Evolutionary conservation across 2,888 invertebrate species (phyloP).

Genomic region (Calameuta idolon): DNA sequence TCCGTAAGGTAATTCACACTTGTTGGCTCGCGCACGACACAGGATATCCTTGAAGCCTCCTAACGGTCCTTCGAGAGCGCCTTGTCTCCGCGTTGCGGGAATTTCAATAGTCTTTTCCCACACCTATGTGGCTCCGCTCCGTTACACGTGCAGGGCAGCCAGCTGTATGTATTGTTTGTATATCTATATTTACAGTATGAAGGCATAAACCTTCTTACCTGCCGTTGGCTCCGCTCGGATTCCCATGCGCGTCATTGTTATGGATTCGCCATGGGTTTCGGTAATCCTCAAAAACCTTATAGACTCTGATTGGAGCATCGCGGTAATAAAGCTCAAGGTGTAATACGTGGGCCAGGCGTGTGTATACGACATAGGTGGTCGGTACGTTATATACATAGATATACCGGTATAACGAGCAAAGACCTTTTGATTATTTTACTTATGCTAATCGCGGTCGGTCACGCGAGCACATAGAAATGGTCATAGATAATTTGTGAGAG

Average conservation of each 20-base stretch:
- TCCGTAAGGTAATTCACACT: slow-evolving; percentile 54
- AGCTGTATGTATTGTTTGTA: neutral
- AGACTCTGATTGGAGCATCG: neutral
- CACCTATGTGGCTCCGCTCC: slow-evolving; percentile 32
- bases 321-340: neutral
- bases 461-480: neutral
- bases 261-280: neutral
- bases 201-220: slow-evolving; percentile 9
- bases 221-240: slow-evolving; percentile 24
- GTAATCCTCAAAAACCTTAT: neutral
- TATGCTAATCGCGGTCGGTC: neutral
- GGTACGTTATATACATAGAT: neutral
- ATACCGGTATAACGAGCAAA: too few species aligned
- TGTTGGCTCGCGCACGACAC: slow-evolving; percentile 55
- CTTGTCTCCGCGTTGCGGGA: slow-evolving; percentile 37
- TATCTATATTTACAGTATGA: too few species aligned
- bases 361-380: neutral
- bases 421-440: neutral
- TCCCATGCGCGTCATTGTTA: slow-evolving; percentile 13
- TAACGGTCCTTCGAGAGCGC: slow-evolving; percentile 52
- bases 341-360: neutral
- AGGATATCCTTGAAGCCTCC: slow-evolving; percentile 64
- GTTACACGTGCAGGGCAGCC: slow-evolving; percentile 23
- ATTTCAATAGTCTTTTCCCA: slow-evolving; percentile 57
- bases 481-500: neutral